Evolutionary conservation across 2,888 invertebrate species (phyloP).

Genomic region (Drosophila anomelani): DNA sequence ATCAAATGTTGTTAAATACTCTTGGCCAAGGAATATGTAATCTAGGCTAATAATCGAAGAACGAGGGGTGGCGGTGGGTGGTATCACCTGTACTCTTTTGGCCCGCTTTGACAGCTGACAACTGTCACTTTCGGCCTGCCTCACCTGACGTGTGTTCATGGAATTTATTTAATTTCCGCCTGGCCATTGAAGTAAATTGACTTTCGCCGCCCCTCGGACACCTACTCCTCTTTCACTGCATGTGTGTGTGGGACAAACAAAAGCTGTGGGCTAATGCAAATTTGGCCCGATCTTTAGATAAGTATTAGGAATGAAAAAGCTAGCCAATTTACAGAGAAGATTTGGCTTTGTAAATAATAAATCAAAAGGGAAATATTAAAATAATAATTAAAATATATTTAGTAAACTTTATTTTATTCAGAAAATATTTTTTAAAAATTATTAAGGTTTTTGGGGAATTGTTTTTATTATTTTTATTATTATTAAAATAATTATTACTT

Average conservation of each 20-base stretch:
- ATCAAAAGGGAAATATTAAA: neutral
- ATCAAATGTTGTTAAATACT: conserved; percentile 18
- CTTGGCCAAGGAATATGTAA: neutral
- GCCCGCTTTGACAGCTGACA: conserved; percentile 66
- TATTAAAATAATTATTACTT: neutral
- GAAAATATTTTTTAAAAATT: too few species aligned
- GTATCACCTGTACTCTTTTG: conserved; percentile 51
- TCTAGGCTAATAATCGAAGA: conserved; percentile 12
- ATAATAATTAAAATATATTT: too few species aligned
- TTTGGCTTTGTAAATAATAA: neutral
- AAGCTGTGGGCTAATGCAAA: conserved; percentile 43
- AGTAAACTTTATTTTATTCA: too few species aligned
- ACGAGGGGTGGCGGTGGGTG: neutral
- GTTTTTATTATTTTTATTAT: too few species aligned
- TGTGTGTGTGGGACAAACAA: conserved; percentile 33
- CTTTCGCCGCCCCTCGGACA: conserved; percentile 34
- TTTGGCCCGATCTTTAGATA: conserved; percentile 42
- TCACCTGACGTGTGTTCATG: conserved; percentile 59
- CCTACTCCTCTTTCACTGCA: neutral
- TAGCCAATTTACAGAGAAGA: conserved; percentile 9
- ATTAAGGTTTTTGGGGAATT: too few species aligned
- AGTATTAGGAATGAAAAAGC: conserved; percentile 30
- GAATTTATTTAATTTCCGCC: conserved; percentile 76
- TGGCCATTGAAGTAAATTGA: conserved; percentile 58
- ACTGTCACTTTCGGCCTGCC: conserved; percentile 57